Evolutionary conservation across 2,888 invertebrate genomes (phyloP).

Genomic region (Oligia strigilis): DNA sequence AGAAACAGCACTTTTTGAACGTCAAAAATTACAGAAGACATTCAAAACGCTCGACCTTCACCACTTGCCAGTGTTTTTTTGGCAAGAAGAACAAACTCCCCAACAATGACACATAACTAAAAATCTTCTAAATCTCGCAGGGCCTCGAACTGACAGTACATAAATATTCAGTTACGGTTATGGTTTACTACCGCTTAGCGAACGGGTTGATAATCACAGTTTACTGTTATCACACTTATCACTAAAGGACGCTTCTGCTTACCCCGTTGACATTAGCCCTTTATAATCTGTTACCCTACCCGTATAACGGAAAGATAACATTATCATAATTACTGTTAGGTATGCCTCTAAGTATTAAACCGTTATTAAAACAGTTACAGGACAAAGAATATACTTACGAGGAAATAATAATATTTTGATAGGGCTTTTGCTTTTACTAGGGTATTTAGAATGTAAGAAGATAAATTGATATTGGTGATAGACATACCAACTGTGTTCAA

Average conservation of each 20-base stretch:
- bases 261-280: neutral
- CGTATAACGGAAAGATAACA: neutral
- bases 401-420: neutral
- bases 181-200: neutral
- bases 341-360: neutral
- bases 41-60: neutral
- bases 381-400: neutral
- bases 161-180: neutral
- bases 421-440: neutral
- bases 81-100: neutral
- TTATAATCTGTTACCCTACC: slow-evolving; percentile 6
- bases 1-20: neutral
- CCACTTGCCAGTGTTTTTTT: neutral
- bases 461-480: neutral
- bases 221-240: slow-evolving; percentile 28
- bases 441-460: neutral
- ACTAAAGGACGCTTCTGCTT: slow-evolving; percentile 1
- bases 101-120: neutral
- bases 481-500: neutral
- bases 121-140: neutral
- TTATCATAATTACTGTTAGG: neutral
- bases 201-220: slow-evolving; percentile 17
- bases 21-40: neutral
- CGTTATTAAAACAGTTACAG: neutral
- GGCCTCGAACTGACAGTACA: neutral